phyloP scores from a whole-genome alignment of 2,797 vertebrate species.

The Ciconia nigra region DNA sequence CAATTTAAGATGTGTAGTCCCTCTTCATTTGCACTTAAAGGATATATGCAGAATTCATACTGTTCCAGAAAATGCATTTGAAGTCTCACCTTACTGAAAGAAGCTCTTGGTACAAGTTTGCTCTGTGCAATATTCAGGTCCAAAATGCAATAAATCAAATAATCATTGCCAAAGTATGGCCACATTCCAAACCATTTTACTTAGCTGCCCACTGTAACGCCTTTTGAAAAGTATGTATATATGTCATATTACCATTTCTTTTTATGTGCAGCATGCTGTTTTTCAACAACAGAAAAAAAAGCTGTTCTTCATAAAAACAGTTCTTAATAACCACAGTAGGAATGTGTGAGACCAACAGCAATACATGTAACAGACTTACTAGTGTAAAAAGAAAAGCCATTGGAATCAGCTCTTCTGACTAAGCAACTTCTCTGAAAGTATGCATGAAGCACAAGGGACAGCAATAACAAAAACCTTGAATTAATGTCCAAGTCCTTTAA shows the following conservation, averaged over 20 bases:
- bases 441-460: neutral
- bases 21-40: neutral
- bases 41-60: neutral
- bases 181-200: conserved; percentile 4
- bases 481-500: neutral
- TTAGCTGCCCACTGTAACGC: neutral
- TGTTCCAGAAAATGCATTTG: neutral
- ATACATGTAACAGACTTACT: neutral
- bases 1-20: neutral
- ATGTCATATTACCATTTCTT: conserved; percentile 11
- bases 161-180: neutral
- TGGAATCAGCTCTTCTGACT: conserved; percentile 41
- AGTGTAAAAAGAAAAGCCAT: neutral
- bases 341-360: conserved; percentile 24
- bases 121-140: neutral
- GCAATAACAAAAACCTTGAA: neutral
- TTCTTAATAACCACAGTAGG: conserved; percentile 35
- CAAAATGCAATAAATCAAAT: neutral
- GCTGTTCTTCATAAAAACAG: conserved; percentile 26
- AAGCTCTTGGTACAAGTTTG: neutral
- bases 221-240: conserved; percentile 1
- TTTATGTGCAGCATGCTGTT: conserved; percentile 35
- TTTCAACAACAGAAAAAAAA: conserved; percentile 35
- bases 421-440: conserved; percentile 25
- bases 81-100: neutral